These are phyloP conservation scores for Etheostoma spectabile DNA, from an alignment of 2,113 vertebrate species.

Conservation along the genomic window DNA sequence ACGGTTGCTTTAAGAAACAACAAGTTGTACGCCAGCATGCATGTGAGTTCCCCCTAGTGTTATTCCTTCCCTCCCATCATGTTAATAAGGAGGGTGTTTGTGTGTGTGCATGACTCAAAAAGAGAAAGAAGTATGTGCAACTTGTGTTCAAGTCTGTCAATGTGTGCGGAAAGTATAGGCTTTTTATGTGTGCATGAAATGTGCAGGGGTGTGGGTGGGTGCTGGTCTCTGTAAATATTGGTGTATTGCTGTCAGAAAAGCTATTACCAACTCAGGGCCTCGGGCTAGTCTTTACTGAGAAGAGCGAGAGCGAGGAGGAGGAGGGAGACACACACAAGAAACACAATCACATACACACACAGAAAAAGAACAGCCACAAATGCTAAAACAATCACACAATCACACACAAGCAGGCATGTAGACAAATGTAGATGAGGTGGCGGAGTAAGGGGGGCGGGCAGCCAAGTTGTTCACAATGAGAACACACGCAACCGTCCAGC, in stretches of 20 bases:
- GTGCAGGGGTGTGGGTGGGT: constrained; percentile 71
- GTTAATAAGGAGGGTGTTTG: constrained; percentile 69
- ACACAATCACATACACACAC: constrained; percentile 17
- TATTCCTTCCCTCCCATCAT: constrained; percentile 69
- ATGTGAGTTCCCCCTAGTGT: constrained; percentile 54
- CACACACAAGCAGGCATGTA: constrained; percentile 33
- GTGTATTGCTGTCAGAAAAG: constrained; percentile 83
- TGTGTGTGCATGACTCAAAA: constrained; percentile 1
- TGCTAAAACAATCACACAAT: constrained; percentile 54
- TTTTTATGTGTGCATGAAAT: constrained; percentile 70
- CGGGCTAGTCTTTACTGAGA: constrained; percentile 78
- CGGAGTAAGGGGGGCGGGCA: constrained; percentile 12
- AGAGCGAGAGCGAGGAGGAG: constrained; percentile 54
- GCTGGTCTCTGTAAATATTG: constrained; percentile 82
- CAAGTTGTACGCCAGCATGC: constrained; percentile 68
- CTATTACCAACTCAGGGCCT: constrained; percentile 80
- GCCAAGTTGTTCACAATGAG: constrained; percentile 71
- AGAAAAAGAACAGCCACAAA: constrained; percentile 37
- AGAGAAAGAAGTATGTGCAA: constrained; percentile 12
- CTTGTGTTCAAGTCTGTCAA: constrained; percentile 23
- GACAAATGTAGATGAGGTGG: constrained; percentile 71
- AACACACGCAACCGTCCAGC: constrained; percentile 71
- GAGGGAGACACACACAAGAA: constrained; percentile 30
- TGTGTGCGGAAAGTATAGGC: constrained; percentile 48
- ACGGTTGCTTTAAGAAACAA: constrained; percentile 54